Evolutionary conservation across 2,797 vertebrate species (phyloP).

Genomic region (Mus minutoides): DNA sequence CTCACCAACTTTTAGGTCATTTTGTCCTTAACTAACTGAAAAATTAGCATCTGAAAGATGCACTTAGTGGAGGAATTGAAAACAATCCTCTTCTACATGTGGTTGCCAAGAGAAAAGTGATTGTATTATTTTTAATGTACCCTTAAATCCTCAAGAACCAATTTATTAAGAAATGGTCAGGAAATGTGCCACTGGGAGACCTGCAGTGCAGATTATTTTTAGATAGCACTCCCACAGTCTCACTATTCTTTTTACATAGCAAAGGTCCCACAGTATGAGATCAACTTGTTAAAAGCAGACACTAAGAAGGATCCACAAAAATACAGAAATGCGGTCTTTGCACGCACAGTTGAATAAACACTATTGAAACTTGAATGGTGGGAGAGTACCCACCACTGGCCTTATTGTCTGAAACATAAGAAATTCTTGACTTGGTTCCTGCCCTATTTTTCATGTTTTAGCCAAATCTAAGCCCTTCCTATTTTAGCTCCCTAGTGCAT

Average conservation of each 20-base stretch:
- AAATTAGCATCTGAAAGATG: constrained; percentile 35
- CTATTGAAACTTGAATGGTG: not conserved
- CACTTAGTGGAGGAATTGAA: not conserved
- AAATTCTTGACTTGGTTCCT: not conserved
- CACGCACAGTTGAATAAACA: constrained; percentile 6
- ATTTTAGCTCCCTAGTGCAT: not conserved
- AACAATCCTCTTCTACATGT: not conserved
- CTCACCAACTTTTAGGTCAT: not conserved
- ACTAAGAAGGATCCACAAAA: not conserved
- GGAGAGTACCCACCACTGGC: not conserved
- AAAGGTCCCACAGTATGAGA: constrained; percentile 7
- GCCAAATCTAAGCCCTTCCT: not conserved
- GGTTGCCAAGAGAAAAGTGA: not conserved
- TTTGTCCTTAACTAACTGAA: constrained; percentile 35
- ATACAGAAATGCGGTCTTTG: not conserved
- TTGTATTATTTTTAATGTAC: not conserved
- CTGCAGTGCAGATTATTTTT: not conserved
- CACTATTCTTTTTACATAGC: not conserved
- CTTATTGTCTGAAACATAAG: not conserved
- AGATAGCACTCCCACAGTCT: not conserved
- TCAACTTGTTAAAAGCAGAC: not conserved
- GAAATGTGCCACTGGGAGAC: not conserved
- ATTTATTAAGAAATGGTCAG: not conserved
- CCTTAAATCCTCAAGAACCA: not conserved
- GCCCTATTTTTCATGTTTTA: not conserved